Evolutionary conservation across 1,140 invertebrate genomes (phyloP).

Genomic region (Drosophila paulistorum): DNA sequence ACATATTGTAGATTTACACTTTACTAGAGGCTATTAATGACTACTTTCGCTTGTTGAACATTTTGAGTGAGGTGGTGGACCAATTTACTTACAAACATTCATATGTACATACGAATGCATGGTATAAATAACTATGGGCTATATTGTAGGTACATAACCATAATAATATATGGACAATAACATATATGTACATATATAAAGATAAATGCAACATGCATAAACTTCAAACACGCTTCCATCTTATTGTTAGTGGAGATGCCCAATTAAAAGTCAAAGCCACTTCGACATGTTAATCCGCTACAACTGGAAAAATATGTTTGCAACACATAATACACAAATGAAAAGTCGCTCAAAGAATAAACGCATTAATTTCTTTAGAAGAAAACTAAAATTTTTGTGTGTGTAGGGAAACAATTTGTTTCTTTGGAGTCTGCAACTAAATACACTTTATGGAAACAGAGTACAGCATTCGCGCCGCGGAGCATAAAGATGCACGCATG

Average conservation of each 20-base stretch:
- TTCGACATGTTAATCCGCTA: not conserved
- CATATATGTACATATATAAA: not conserved
- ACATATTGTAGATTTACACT: slow-evolving; percentile 39
- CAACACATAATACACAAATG: too few species aligned
- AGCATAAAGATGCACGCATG: slow-evolving; percentile 49
- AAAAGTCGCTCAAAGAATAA: too few species aligned
- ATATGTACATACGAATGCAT: slow-evolving; percentile 2
- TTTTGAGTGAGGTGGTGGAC: slow-evolving; percentile 22
- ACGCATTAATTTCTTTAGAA: too few species aligned
- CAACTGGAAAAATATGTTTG: not conserved
- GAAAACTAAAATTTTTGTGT: too few species aligned
- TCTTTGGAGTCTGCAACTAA: not conserved
- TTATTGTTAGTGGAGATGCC: not conserved
- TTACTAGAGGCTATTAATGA: slow-evolving; percentile 37
- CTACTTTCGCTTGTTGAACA: slow-evolving; percentile 38
- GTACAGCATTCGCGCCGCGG: slow-evolving; percentile 22
- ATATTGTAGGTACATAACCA: not conserved
- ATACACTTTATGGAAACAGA: not conserved
- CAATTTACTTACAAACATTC: not conserved
- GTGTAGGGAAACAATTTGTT: not conserved
- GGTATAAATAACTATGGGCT: too few species aligned
- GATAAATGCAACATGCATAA: not conserved
- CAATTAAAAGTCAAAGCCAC: not conserved
- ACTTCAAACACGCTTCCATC: not conserved
- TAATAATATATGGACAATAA: not conserved